phyloP scores from a whole-genome alignment of 37 sponge, comb jelly and placozoan genomes.

The Chondrosia reniformis region DNA sequence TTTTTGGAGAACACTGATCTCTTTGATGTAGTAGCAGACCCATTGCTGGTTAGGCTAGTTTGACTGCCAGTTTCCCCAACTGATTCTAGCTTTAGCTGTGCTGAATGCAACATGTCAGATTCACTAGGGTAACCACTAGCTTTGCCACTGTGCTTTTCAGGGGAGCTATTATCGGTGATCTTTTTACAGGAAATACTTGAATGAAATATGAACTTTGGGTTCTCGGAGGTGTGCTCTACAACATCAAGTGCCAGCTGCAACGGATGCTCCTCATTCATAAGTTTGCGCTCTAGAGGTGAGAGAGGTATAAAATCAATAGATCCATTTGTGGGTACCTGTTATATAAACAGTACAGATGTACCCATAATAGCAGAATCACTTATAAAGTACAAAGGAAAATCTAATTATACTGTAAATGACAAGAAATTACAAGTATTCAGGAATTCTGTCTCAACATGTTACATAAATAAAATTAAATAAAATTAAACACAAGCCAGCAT shows the following conservation, averaged over 20 bases:
- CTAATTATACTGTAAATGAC: background rate
- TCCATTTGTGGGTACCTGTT: background rate
- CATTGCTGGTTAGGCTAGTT: background rate
- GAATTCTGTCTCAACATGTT: too few species aligned
- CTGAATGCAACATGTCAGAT: background rate
- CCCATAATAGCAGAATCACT: background rate
- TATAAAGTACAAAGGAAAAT: background rate
- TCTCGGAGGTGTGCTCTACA: conserved; percentile 2
- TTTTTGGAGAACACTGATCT: background rate
- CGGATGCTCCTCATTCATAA: conserved; percentile 9
- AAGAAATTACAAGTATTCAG: too few species aligned
- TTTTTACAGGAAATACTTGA: background rate
- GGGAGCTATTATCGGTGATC: background rate
- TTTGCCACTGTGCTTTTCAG: background rate
- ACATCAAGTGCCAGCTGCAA: conserved; percentile 17
- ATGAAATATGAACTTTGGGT: background rate
- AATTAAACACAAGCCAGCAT: too few species aligned
- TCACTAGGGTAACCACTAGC: background rate
- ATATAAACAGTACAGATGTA: background rate
- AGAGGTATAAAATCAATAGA: background rate
- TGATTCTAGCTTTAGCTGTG: background rate
- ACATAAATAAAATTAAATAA: too few species aligned
- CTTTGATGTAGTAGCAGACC: background rate
- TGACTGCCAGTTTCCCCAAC: background rate
- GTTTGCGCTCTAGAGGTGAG: background rate